A percentile compares a stretch with the other conserved stretches of the same genome.
phyloP scores from a whole-genome alignment of 2,797 vertebrate species.

The Semotilus atromaculatus region DNA sequence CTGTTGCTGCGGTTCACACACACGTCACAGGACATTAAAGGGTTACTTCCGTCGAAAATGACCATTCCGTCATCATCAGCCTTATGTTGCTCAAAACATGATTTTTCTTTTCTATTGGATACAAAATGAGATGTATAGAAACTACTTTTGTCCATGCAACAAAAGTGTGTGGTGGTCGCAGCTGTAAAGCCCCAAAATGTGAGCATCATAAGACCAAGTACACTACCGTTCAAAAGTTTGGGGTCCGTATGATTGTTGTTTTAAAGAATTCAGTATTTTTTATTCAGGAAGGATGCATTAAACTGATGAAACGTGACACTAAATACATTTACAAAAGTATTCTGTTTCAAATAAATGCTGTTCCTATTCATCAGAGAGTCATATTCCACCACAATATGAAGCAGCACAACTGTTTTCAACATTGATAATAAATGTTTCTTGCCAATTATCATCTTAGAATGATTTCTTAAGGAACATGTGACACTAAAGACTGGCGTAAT shows the following conservation, averaged over 20 bases:
- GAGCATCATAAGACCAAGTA: not conserved
- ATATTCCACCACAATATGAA: not conserved
- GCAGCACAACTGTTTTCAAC: not conserved
- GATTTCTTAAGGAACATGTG: not conserved
- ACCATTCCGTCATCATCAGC: not conserved
- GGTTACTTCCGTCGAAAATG: not conserved
- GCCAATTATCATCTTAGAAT: not conserved
- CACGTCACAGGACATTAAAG: not conserved
- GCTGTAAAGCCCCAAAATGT: not conserved
- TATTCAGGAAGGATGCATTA: not conserved
- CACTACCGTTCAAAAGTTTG: not conserved
- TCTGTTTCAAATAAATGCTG: not conserved
- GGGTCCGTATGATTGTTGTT: not conserved
- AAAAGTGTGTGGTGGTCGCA: not conserved
- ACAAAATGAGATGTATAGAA: not conserved
- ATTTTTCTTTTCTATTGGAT: not conserved
- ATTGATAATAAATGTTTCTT: not conserved
- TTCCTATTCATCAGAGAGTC: not conserved
- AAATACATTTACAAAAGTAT: no score
- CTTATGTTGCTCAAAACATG: not conserved
- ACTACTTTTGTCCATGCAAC: not conserved
- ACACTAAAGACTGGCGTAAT: not conserved
- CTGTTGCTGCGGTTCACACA: slow-evolving; percentile 72
- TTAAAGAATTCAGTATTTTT: not conserved
- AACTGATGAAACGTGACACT: not conserved